phyloP scores from a whole-genome alignment of 2,113 vertebrate genomes.

The Antigone vipio region DNA sequence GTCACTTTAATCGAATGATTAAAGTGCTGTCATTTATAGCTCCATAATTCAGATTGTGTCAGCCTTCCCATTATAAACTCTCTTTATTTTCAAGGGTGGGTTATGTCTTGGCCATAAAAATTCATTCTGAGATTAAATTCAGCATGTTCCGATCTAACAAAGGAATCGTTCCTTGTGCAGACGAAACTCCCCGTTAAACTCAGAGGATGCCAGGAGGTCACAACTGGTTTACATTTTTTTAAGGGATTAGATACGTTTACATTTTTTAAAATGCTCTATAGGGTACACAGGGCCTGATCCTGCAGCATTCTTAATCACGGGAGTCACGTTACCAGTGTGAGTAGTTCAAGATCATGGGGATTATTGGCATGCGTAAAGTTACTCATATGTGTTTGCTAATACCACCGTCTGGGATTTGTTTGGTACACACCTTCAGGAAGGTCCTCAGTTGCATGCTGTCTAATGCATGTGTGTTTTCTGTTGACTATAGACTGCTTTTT shows the following conservation, averaged over 20 bases:
- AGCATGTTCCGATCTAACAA: not conserved
- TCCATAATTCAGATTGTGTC: not conserved
- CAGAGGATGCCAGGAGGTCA: not conserved
- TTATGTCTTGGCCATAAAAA: not conserved
- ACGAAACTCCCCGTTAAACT: not conserved
- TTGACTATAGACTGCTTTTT: not conserved
- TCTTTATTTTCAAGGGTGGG: not conserved
- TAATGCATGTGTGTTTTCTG: not conserved
- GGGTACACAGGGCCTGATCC: not conserved
- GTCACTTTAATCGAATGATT: not conserved
- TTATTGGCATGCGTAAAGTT: not conserved
- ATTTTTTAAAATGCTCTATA: not conserved
- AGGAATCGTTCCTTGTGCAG: not conserved
- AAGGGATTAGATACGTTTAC: not conserved
- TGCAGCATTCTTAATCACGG: not conserved
- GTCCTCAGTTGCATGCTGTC: not conserved
- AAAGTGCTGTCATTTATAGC: not conserved
- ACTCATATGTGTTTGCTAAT: not conserved
- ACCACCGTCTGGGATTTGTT: not conserved
- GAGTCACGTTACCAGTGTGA: not conserved
- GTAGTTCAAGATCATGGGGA: not conserved
- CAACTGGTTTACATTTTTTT: not conserved
- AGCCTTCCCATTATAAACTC: not conserved
- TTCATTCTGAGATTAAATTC: slow-evolving; percentile 13
- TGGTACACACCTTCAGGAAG: not conserved